Evolutionary conservation across 2,888 invertebrate species (phyloP).

Genomic region (Pristionchus maxplancki): DNA sequence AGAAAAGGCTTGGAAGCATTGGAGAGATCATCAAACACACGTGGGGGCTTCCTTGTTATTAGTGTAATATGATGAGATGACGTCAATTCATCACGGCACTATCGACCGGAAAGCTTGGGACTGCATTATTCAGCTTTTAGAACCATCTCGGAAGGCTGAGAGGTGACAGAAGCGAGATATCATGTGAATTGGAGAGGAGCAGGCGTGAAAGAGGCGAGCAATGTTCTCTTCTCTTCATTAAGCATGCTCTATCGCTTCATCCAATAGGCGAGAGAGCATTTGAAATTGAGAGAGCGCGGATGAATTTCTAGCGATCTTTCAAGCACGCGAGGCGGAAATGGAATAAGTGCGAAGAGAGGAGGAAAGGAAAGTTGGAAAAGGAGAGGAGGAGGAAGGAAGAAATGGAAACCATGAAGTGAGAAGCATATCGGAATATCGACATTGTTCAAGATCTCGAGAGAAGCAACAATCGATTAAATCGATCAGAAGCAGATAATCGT

Average conservation of each 20-base stretch:
- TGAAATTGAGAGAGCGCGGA: neutral
- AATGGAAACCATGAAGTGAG: neutral
- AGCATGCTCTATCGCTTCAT: neutral
- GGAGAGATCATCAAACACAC: no score
- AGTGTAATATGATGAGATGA: conserved; percentile 1
- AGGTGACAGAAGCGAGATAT: neutral
- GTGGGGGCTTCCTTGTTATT: neutral
- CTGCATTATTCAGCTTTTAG: conserved; percentile 5
- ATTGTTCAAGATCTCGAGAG: no score
- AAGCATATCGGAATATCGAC: neutral
- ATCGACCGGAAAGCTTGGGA: neutral
- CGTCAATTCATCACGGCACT: neutral
- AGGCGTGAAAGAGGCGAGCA: neutral
- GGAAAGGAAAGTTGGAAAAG: neutral
- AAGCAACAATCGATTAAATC: no score
- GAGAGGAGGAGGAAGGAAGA: neutral
- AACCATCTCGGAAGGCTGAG: neutral
- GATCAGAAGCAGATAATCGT: no score
- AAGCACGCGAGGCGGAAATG: conserved; percentile 35
- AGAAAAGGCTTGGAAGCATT: no score
- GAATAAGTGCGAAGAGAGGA: conserved; percentile 35
- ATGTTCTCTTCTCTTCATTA: neutral
- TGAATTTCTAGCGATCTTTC: neutral
- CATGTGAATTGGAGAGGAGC: neutral
- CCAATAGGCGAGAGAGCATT: neutral